Evolutionary conservation across 2,113 vertebrate genomes (phyloP).

Genomic region (Jacana jacana): DNA sequence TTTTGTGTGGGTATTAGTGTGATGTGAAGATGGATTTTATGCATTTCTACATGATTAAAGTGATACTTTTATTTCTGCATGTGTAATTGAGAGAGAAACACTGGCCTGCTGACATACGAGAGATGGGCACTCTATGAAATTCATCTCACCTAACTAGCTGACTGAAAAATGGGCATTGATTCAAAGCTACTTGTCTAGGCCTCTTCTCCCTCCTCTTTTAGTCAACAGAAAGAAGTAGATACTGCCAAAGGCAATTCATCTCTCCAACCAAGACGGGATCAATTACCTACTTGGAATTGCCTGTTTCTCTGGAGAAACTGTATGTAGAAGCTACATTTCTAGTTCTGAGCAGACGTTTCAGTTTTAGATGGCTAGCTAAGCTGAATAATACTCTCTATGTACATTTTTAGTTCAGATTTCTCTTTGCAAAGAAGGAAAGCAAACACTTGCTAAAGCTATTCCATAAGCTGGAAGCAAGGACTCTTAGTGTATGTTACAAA

Average conservation of each 20-base stretch:
- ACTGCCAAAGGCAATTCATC: not conserved
- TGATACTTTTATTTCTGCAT: not conserved
- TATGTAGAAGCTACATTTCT: not conserved
- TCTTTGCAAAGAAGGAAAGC: not conserved
- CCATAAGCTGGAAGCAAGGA: not conserved
- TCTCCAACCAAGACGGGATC: not conserved
- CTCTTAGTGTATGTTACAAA: not conserved
- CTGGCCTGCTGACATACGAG: not conserved
- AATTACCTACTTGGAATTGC: not conserved
- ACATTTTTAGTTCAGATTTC: not conserved
- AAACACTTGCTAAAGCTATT: not conserved
- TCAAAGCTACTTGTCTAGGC: not conserved
- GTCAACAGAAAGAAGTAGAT: not conserved
- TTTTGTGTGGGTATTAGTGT: not conserved
- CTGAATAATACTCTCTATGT: not conserved
- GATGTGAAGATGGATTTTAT: not conserved
- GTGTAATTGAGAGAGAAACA: not conserved
- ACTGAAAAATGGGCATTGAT: not conserved
- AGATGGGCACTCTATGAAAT: not conserved
- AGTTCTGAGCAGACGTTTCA: not conserved
- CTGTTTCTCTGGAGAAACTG: not conserved
- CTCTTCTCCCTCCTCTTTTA: not conserved
- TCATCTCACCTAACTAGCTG: not conserved
- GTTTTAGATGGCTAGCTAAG: not conserved
- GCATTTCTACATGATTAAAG: not conserved